These are phyloP conservation scores for Cebus imitator DNA, from an alignment of 2,113 vertebrate species.

Conservation along the genomic window DNA sequence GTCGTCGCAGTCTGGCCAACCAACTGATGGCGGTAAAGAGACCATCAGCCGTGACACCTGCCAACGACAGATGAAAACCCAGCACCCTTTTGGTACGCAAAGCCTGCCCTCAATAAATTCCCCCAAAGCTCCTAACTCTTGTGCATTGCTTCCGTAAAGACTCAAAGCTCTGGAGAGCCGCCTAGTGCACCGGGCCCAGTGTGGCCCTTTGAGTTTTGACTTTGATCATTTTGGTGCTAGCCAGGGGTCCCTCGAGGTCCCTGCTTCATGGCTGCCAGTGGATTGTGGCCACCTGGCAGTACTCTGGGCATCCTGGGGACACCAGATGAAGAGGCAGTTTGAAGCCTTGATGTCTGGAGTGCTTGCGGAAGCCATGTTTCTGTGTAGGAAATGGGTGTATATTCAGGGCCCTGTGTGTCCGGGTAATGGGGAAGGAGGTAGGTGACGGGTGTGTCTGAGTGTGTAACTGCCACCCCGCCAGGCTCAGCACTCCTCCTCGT, in stretches of 20 bases:
- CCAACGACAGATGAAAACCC: background rate
- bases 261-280: background rate
- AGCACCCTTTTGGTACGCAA: background rate
- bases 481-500: rapidly evolving
- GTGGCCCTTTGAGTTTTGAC: background rate
- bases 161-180: background rate
- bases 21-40: constrained; percentile 10
- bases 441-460: background rate
- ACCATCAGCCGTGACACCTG: background rate
- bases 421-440: no score
- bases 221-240: background rate
- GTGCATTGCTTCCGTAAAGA: background rate
- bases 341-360: background rate
- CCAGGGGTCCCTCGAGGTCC: background rate
- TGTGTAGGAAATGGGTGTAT: rapidly evolving
- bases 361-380: background rate
- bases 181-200: rapidly evolving
- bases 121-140: background rate
- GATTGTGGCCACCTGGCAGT: background rate
- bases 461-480: rapidly evolving
- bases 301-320: background rate
- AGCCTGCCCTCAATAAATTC: constrained; percentile 67
- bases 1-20: constrained; percentile 77
- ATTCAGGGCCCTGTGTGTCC: background rate
- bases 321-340: no score